phyloP scores from a whole-genome alignment of 2,797 vertebrate genomes.

The Dryobates pubescens region DNA sequence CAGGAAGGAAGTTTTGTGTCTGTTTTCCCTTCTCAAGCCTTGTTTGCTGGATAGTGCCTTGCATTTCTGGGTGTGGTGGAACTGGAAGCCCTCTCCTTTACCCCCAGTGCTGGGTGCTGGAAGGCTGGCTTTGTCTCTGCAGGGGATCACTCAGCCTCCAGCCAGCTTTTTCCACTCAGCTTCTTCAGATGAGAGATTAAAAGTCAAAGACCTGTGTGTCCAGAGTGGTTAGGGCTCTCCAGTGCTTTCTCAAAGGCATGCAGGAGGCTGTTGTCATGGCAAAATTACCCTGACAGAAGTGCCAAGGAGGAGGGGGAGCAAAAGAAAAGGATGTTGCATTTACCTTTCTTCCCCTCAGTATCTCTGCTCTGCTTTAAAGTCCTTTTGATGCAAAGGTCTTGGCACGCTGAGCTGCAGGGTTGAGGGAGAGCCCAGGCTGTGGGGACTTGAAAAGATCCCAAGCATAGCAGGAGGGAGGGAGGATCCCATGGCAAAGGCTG shows the following conservation, averaged over 20 bases:
- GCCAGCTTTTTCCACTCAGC: background rate
- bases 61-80: background rate
- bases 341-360: background rate
- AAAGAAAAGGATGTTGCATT: background rate
- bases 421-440: background rate
- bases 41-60: background rate
- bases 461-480: fast-evolving
- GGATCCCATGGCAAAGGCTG: background rate
- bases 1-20: background rate
- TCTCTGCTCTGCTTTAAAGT: background rate
- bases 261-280: conserved; percentile 26
- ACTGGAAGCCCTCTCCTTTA: background rate
- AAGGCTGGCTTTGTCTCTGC: background rate
- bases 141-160: background rate
- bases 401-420: background rate
- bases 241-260: background rate
- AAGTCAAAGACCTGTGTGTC: conserved; percentile 2
- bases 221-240: background rate
- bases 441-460: background rate
- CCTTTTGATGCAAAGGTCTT: background rate
- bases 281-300: conserved; percentile 9
- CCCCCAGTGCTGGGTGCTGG: background rate
- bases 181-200: conserved; percentile 6
- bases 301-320: background rate
- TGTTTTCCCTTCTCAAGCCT: background rate